Evolutionary conservation across 2,797 vertebrate genomes (phyloP).

Genomic region (Enteromius trimaculatus): DNA sequence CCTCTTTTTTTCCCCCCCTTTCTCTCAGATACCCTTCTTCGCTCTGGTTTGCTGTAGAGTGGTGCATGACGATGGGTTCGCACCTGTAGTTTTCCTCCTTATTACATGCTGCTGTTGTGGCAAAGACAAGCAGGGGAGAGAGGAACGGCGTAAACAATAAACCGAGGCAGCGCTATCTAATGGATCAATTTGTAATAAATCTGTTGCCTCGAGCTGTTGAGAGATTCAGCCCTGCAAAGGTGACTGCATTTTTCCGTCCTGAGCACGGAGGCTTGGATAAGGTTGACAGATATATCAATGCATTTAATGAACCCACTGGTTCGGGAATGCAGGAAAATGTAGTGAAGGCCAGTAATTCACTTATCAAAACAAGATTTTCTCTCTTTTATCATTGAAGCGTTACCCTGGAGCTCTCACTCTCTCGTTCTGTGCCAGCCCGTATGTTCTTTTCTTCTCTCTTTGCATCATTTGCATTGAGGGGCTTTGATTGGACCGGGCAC

Average conservation of each 20-base stretch:
- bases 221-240: constrained; percentile 77
- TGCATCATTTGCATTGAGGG: constrained; percentile 38
- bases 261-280: constrained; percentile 75
- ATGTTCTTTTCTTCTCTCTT: constrained; percentile 2
- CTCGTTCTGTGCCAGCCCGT: background rate
- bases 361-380: constrained; percentile 57
- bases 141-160: constrained; percentile 72
- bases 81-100: constrained; percentile 78
- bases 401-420: constrained; percentile 25
- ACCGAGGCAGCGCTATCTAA: constrained; percentile 81
- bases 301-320: constrained; percentile 67
- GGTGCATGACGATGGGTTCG: constrained; percentile 77
- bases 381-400: constrained; percentile 43
- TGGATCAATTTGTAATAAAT: constrained; percentile 89
- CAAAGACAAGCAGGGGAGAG: constrained; percentile 56
- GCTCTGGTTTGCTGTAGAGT: constrained; percentile 52
- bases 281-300: constrained; percentile 75
- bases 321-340: constrained; percentile 53
- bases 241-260: constrained; percentile 70
- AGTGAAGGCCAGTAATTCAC: constrained; percentile 58
- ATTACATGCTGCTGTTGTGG: constrained; percentile 73
- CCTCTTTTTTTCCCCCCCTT: constrained; percentile 39
- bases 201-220: constrained; percentile 84
- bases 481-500: constrained; percentile 44
- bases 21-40: constrained; percentile 59